phyloP scores from a whole-genome alignment of 1,140 invertebrate genomes.

The Drosophila seguyi region DNA sequence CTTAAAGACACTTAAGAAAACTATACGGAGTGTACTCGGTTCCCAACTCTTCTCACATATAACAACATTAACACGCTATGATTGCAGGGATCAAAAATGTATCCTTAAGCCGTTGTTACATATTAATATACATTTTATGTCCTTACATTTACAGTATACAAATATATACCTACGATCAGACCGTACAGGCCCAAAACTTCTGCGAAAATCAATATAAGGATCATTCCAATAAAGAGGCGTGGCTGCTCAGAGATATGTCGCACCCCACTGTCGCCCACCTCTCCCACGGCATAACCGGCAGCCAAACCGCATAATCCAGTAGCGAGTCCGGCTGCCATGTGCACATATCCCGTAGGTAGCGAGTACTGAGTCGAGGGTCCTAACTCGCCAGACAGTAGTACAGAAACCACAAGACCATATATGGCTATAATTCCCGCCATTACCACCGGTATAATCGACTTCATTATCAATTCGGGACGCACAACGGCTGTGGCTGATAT shows the following conservation, averaged over 20 bases:
- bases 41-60: too few relatives aligned
- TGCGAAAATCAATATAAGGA: constrained; percentile 97
- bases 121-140: constrained; percentile 4
- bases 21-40: too few relatives aligned
- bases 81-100: too few relatives aligned
- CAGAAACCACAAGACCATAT: constrained; percentile 96
- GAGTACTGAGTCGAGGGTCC: constrained; percentile 85
- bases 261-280: constrained; percentile 96
- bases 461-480: constrained; percentile 76
- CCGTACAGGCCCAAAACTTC: constrained; percentile 98
- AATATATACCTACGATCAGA: constrained; percentile 96
- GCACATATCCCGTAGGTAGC: constrained; percentile 91
- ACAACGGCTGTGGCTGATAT: constrained; percentile 68
- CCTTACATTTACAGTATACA: constrained; percentile 89
- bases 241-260: constrained; percentile 97
- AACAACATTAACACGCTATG: too few relatives aligned
- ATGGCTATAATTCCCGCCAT: constrained; percentile 86
- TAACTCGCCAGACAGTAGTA: constrained; percentile 92
- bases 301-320: constrained; percentile 96
- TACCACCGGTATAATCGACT: constrained; percentile 72
- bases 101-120: background rate
- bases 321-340: constrained; percentile 94
- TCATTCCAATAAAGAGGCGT: constrained; percentile 97
- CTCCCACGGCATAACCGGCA: constrained; percentile 96
- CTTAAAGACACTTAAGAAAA: too few relatives aligned